Evolutionary conservation across 1,140 invertebrate species (phyloP).

Genomic region (Branchinecta lynchi): DNA sequence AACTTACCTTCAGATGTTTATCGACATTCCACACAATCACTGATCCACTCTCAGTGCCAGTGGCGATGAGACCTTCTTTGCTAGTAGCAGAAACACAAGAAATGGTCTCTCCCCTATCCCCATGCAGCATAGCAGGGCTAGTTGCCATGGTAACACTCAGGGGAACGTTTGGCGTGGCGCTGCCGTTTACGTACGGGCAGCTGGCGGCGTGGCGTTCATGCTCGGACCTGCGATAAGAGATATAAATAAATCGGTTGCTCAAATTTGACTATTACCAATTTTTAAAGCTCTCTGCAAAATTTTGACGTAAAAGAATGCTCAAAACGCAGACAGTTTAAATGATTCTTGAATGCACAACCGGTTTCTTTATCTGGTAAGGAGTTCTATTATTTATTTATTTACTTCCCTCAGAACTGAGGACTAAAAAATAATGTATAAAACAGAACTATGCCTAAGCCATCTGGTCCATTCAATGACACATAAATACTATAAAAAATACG

Average conservation of each 20-base stretch:
- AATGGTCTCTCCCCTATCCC: constrained; percentile 39
- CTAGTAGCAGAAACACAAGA: constrained; percentile 55
- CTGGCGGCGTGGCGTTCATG: constrained; percentile 81
- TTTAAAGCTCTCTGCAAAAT: background rate
- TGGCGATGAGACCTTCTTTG: constrained; percentile 40
- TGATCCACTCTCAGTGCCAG: constrained; percentile 40
- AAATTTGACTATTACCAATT: background rate
- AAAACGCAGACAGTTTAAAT: too few species aligned
- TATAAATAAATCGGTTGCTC: constrained; percentile 10
- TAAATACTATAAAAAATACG: too few species aligned
- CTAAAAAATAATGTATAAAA: too few species aligned
- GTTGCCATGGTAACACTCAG: constrained; percentile 73
- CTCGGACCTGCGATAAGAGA: constrained; percentile 50
- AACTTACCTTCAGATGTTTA: constrained; percentile 45
- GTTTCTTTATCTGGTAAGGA: too few species aligned
- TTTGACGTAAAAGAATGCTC: too few species aligned
- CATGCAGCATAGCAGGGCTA: constrained; percentile 48
- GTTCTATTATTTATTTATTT: too few species aligned
- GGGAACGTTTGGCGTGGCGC: constrained; percentile 91
- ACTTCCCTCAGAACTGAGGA: too few species aligned
- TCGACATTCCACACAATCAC: constrained; percentile 56
- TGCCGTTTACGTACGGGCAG: constrained; percentile 81
- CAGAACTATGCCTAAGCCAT: too few species aligned
- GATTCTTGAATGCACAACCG: background rate
- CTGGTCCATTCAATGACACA: too few species aligned